These are phyloP conservation scores for Cetoscarus ocellatus DNA, from an alignment of 2,797 vertebrate species.

Conservation along the genomic window DNA sequence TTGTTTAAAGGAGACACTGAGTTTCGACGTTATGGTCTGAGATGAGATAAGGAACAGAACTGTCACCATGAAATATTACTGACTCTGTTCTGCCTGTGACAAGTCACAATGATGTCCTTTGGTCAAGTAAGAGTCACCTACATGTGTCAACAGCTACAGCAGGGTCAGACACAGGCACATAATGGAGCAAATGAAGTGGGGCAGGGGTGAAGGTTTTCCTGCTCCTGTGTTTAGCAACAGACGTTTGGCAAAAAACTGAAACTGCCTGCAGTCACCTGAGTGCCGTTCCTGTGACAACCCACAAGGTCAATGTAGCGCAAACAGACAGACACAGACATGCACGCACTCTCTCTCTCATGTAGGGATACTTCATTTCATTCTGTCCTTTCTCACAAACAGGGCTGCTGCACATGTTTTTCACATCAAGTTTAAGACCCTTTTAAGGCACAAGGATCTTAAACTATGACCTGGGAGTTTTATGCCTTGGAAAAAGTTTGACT, in stretches of 20 bases:
- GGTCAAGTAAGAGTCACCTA: background rate
- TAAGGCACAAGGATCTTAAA: no score
- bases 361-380: no score
- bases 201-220: slow-evolving; percentile 83
- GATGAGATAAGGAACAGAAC: background rate
- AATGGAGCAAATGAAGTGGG: slow-evolving; percentile 65
- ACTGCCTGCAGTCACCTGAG: slow-evolving; percentile 65
- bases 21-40: background rate
- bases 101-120: background rate
- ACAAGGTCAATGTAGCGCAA: slow-evolving; percentile 60
- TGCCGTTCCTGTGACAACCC: slow-evolving; percentile 42
- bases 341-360: slow-evolving; percentile 15
- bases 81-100: background rate
- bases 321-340: slow-evolving; percentile 21
- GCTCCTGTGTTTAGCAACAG: slow-evolving; percentile 67
- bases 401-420: no score
- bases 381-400: no score
- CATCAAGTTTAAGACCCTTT: no score
- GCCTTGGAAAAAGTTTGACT: no score
- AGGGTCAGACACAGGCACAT: slow-evolving; percentile 21
- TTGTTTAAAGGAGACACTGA: slow-evolving; percentile 37
- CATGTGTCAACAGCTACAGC: background rate
- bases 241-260: slow-evolving; percentile 32
- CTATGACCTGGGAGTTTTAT: no score
- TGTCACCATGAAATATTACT: background rate